Conservation (phyloP, 2,888 invertebrate species). For the Rhagonycha fulva region DNA sequence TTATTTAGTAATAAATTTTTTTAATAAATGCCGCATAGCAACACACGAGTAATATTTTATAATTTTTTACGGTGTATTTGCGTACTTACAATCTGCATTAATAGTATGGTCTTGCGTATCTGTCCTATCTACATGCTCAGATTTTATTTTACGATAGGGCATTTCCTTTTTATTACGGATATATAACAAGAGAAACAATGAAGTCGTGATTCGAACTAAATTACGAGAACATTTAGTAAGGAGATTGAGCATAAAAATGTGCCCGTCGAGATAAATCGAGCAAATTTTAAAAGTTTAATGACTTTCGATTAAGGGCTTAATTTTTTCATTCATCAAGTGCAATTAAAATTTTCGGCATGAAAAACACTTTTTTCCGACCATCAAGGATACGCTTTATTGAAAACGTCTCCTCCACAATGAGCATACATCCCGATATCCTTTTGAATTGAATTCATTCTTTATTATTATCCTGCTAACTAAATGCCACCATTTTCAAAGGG, state of each 20-base stretch:
- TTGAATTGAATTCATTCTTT: constrained; percentile 24
- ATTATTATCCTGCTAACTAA: constrained; percentile 25
- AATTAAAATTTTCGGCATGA: background rate
- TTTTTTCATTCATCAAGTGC: background rate
- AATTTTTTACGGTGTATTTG: background rate
- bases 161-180: constrained; percentile 33
- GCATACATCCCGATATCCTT: constrained; percentile 11
- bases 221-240: constrained; percentile 33
- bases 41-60: background rate
- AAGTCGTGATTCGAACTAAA: constrained; percentile 38
- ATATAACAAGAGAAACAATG: constrained; percentile 36
- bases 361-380: background rate
- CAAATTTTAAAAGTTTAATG: background rate
- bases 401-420: constrained; percentile 17
- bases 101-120: constrained; percentile 34
- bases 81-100: background rate
- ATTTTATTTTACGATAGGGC: constrained; percentile 38
- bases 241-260: constrained; percentile 12
- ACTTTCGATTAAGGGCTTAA: background rate
- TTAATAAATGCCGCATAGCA: background rate
- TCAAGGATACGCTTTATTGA: constrained; percentile 16
- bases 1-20: background rate
- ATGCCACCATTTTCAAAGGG: constrained; percentile 23
- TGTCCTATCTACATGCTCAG: constrained; percentile 33
- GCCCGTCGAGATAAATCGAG: constrained; percentile 7